These are phyloP conservation scores for Venturia canescens DNA, from an alignment of 1,140 invertebrate genomes.

Conservation along the genomic window DNA sequence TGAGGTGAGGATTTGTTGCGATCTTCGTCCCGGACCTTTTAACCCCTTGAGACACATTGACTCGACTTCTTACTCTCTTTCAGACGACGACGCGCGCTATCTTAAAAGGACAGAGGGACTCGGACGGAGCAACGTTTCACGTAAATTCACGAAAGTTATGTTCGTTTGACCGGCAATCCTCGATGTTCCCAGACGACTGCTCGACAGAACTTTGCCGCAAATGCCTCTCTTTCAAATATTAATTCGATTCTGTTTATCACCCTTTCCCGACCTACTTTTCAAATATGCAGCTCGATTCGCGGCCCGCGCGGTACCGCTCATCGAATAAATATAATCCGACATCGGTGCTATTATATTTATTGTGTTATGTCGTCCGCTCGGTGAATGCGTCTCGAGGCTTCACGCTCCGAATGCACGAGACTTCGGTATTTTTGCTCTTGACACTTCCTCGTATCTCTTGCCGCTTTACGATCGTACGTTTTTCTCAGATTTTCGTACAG, in stretches of 20 bases:
- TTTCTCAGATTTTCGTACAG: neutral
- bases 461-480: conserved; percentile 39
- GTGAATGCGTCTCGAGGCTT: neutral
- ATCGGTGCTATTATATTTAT: neutral
- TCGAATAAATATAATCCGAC: no score
- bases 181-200: no score
- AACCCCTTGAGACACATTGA: conserved; percentile 13
- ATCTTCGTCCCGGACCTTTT: conserved; percentile 14
- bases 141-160: no score
- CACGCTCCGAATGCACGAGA: neutral
- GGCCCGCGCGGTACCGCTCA: no score
- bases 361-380: neutral
- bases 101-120: no score
- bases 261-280: no score
- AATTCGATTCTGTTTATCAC: no score
- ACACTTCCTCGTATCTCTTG: conserved; percentile 30
- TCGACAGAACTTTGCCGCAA: no score
- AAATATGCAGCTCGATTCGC: no score
- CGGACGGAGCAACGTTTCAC: no score
- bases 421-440: conserved; percentile 29
- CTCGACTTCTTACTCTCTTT: conserved; percentile 1
- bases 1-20: conserved; percentile 8
- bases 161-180: no score
- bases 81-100: neutral
- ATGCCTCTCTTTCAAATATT: no score